phyloP scores from a whole-genome alignment of 2,797 vertebrate species.

The Babyrousa celebensis region DNA sequence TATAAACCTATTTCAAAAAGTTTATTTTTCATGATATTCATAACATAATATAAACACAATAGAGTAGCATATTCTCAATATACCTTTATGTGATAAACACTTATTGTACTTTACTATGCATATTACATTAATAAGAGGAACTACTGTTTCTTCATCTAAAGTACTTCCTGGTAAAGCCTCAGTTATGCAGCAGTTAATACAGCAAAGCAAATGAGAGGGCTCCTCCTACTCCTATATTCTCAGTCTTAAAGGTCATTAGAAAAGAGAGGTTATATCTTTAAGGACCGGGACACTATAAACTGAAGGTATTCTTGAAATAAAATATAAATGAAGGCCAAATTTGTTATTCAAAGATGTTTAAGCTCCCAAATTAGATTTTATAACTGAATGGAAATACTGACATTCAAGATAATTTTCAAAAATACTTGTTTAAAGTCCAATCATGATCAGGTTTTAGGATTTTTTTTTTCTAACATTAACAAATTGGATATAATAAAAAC shows the following conservation, averaged over 20 bases:
- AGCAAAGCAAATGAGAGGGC: not conserved
- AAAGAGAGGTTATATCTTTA: not conserved
- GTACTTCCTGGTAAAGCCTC: not conserved
- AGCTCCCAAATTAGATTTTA: not conserved
- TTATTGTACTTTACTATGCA: not conserved
- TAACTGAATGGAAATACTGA: not conserved
- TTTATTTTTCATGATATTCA: conserved; percentile 33
- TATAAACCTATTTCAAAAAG: conserved; percentile 25
- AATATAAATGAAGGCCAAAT: conserved; percentile 28
- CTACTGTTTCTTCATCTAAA: conserved; percentile 11
- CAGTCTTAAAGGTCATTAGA: conserved; percentile 54
- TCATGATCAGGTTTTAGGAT: not conserved
- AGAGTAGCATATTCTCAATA: not conserved
- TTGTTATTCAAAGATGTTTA: conserved; percentile 1
- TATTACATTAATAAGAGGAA: not conserved
- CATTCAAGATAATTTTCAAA: not conserved
- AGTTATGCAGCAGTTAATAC: not conserved
- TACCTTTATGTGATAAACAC: not conserved
- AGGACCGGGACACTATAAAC: not conserved
- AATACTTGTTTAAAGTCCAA: not conserved
- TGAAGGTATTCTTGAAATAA: not conserved
- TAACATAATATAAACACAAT: conserved; percentile 7
- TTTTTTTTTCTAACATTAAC: not conserved
- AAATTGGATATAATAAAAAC: not conserved
- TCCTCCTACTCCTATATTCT: not conserved